Base-by-base conservation (phyloP, 1,140 invertebrate species). In the Luehdorfia chinensis region DNA sequence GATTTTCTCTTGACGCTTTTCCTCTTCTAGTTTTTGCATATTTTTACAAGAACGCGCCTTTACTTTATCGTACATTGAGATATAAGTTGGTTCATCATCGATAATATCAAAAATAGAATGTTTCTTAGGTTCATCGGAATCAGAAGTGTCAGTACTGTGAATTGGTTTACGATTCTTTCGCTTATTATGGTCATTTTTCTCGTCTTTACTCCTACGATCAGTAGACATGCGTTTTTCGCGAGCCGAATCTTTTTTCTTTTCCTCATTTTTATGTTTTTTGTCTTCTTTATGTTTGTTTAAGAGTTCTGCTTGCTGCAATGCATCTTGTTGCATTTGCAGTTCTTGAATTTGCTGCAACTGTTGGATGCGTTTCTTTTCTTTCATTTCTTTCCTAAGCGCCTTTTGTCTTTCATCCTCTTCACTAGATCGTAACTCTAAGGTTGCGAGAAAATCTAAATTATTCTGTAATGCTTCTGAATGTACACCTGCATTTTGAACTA, bases 41-140 rank as follows among this genome's bases (percentile, higher is more conserved):
- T 95, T 95, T 75, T 96, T 96, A 45, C 94, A 97, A 14, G 96
- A 97, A 28, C 97, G 91, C 2, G 96, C 95, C 86, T 99, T 99
- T 0, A 99, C 96, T 86, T 98, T 98, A 75, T 98, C 97, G 78
- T 99, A 99, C 97, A 99, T 99, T 19, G 97, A 98, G 49, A 97
- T 96, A 71, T 97, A 98, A 7, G 93, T 93, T 1, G 95, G 95
- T 52, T 94, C 95, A 64, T 97, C 95, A 65, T 96, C 94, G 13
- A 95, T 91, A 49, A 96, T 95, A 71, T 96, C 95, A 80, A 96
- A 97, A 58, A 96, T 96, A n/a, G 95, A 96, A 87, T 95, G 94
- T 81, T 95, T 95, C 73, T 96, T 93, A 31, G 91, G 91, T 71
- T 93, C 93, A 62, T 94, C 93, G 21, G 93, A 93, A 64, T 91